phyloP scores from a whole-genome alignment of 2,888 invertebrate genomes.

The Argyra leucocephala region DNA sequence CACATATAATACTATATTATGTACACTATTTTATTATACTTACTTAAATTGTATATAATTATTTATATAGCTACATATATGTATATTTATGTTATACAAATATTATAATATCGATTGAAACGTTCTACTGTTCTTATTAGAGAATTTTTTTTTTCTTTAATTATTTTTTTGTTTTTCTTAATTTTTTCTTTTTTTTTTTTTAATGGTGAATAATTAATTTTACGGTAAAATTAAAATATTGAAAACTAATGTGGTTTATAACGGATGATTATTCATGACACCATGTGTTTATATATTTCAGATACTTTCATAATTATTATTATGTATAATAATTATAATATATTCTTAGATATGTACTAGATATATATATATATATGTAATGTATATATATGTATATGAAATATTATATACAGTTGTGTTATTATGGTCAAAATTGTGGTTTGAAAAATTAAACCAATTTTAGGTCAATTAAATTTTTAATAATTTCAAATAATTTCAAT shows the following conservation, averaged over 20 bases:
- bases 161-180: no score
- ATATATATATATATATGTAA: not conserved
- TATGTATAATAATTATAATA: no score
- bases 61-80: no score
- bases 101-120: no score
- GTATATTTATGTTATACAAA: no score
- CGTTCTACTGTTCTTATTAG: no score
- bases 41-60: no score
- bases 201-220: not conserved
- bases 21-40: no score
- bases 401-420: not conserved
- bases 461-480: not conserved
- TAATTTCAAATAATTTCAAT: not conserved
- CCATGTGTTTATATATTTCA: not conserved
- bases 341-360: no score
- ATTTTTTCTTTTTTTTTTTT: not conserved
- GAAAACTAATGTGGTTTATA: constrained; percentile 4
- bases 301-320: not conserved
- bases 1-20: no score
- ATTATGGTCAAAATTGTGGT: not conserved
- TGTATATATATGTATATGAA: not conserved
- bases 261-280: constrained; percentile 1
- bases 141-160: no score
- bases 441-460: constrained; percentile 3
- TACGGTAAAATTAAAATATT: not conserved